These are phyloP conservation scores for Beaufortia kweichowensis DNA, from an alignment of 2,113 vertebrate genomes.

Conservation along the genomic window DNA sequence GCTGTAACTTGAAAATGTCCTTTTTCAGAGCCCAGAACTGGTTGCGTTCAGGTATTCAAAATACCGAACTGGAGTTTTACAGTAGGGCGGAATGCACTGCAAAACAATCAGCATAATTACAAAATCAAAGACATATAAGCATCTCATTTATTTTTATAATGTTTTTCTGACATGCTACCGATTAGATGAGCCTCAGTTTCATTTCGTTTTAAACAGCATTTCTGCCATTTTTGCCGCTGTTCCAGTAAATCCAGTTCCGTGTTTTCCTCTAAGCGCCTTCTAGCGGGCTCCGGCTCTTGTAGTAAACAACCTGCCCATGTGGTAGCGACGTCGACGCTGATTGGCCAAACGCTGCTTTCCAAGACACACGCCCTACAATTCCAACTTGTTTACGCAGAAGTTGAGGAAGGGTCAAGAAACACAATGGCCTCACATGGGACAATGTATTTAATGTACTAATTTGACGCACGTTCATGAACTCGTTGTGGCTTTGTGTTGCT, in stretches of 20 bases:
- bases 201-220: neutral
- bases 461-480: neutral
- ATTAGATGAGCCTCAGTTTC: neutral
- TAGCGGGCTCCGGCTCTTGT: conserved; percentile 50
- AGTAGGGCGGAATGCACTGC: neutral
- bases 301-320: conserved; percentile 66
- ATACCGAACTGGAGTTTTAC: conserved; percentile 27
- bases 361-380: conserved; percentile 63
- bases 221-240: neutral
- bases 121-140: neutral
- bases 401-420: conserved; percentile 49
- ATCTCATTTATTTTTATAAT: neutral
- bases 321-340: conserved; percentile 53
- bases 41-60: neutral
- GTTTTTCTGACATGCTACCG: neutral
- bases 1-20: conserved; percentile 59
- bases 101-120: too few relatives aligned
- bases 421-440: conserved; percentile 33
- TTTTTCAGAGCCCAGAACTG: conserved; percentile 50
- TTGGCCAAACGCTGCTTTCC: conserved; percentile 53
- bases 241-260: neutral
- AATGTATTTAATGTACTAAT: neutral
- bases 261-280: conserved; percentile 15
- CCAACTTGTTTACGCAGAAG: conserved; percentile 62
- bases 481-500: neutral